Evolutionary conservation across 1,140 invertebrate species (phyloP).

Genomic region (Orchesella cincta): DNA sequence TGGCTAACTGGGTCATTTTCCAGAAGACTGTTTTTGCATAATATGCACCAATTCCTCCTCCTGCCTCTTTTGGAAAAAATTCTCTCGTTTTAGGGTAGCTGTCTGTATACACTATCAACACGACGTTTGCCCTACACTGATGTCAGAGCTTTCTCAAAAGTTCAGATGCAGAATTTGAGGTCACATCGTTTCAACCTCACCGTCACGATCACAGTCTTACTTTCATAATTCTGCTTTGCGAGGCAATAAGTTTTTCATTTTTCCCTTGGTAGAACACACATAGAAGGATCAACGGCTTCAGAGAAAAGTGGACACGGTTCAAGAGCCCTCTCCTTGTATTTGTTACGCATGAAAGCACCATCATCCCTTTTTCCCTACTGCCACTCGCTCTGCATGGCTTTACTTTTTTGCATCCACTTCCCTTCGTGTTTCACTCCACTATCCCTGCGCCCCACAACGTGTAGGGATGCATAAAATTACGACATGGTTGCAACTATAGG

Average conservation of each 20-base stretch:
- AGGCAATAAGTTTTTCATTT: too few species aligned
- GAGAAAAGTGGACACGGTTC: slow-evolving; percentile 26
- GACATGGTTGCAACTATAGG: background rate
- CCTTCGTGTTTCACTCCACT: background rate
- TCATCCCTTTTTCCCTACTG: background rate
- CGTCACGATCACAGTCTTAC: background rate
- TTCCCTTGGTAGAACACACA: too few species aligned
- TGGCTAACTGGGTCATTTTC: too few species aligned
- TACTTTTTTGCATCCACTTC: background rate
- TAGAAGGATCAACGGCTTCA: background rate
- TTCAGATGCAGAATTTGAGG: background rate
- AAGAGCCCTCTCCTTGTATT: slow-evolving; percentile 15
- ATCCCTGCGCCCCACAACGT: background rate
- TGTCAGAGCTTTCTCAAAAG: background rate
- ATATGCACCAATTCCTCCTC: too few species aligned
- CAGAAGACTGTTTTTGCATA: too few species aligned
- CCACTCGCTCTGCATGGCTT: background rate
- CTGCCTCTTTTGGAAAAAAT: too few species aligned
- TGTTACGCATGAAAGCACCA: slow-evolving; percentile 15
- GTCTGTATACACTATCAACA: too few species aligned
- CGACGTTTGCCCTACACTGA: too few species aligned
- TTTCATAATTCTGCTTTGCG: background rate
- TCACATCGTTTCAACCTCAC: slow-evolving; percentile 10
- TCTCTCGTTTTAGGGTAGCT: too few species aligned
- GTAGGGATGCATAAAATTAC: background rate